Percentiles rank a stretch among this genome's conserved stretches.
Evolutionary conservation across 2,797 vertebrate genomes (phyloP).

Genomic region (Orientallactaga sibirica): DNA sequence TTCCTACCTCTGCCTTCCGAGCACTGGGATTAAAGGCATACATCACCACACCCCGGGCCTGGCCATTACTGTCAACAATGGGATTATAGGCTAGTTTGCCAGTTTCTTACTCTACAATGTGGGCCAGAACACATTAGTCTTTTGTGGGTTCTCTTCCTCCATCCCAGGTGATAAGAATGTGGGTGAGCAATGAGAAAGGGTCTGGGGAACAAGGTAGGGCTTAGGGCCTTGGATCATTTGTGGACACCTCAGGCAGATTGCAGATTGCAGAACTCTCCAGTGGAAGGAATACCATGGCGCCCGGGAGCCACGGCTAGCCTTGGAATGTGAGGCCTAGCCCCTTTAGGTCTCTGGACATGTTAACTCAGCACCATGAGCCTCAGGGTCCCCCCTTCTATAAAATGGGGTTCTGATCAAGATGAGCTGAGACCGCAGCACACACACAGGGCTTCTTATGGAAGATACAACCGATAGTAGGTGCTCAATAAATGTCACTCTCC

Average conservation of each 20-base stretch:
- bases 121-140: background rate
- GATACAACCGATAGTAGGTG: background rate
- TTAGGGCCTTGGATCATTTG: fast-evolving
- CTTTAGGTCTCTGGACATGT: background rate
- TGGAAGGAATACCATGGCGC: fast-evolving
- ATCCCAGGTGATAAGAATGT: background rate
- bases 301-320: background rate
- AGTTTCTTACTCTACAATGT: background rate
- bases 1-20: no score
- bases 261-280: fast-evolving
- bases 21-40: no score
- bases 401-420: background rate
- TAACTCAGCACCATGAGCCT: background rate
- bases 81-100: background rate
- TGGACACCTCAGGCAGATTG: background rate
- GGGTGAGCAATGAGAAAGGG: background rate
- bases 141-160: background rate
- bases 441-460: background rate
- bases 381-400: background rate
- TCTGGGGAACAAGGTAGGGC: fast-evolving
- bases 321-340: background rate
- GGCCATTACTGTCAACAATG: background rate
- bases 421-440: background rate
- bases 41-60: no score
- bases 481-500: constrained; percentile 32